These are phyloP conservation scores for Archivesica marissinica DNA, from an alignment of 1,140 invertebrate species.

Conservation along the genomic window DNA sequence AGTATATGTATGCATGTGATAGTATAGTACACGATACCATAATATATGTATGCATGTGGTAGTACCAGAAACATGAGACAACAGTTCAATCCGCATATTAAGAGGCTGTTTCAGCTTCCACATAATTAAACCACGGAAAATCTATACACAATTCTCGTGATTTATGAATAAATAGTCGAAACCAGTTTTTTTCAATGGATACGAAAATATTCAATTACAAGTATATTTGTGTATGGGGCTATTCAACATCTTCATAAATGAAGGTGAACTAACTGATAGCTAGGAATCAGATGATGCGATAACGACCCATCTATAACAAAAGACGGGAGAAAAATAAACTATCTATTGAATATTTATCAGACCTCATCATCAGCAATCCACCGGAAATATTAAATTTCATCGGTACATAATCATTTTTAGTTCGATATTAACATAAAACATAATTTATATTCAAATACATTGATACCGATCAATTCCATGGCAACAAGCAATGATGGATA, in stretches of 20 bases:
- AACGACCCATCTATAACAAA: slow-evolving; percentile 35
- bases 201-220: slow-evolving; percentile 29
- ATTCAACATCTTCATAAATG: slow-evolving; percentile 1
- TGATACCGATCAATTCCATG: slow-evolving; percentile 43
- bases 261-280: background rate
- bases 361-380: slow-evolving; percentile 13
- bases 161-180: background rate
- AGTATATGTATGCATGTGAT: no score
- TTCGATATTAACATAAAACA: slow-evolving; percentile 60
- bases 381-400: slow-evolving; percentile 61
- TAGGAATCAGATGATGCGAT: slow-evolving; percentile 25
- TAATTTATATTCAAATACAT: slow-evolving; percentile 52
- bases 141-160: slow-evolving; percentile 25
- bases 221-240: background rate
- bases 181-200: background rate
- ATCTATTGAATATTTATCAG: slow-evolving; percentile 59
- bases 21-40: no score
- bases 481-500: slow-evolving; percentile 15
- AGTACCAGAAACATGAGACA: no score
- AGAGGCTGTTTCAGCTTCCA: background rate
- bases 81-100: background rate
- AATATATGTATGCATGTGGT: no score
- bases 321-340: slow-evolving; percentile 40
- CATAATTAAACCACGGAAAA: background rate
- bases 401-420: slow-evolving; percentile 53